Conservation (phyloP, 2,797 vertebrate species). For the Momotus momota region DNA sequence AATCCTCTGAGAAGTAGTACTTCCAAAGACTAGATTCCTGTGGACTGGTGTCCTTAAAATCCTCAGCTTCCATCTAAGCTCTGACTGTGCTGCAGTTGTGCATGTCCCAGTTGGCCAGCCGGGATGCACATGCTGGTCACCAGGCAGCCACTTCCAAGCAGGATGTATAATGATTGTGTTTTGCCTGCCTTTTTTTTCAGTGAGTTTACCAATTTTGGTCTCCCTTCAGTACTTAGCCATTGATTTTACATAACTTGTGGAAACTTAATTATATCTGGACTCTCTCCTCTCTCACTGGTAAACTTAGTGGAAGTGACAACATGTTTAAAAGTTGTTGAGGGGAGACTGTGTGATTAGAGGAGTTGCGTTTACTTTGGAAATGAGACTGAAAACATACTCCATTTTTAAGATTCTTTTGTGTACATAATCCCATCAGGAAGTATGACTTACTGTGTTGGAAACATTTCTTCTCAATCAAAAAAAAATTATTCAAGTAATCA, state of each 20-base stretch:
- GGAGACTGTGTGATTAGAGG: constrained; percentile 47
- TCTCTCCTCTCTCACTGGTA: not conserved
- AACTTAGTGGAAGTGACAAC: constrained; percentile 24
- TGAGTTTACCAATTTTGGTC: constrained; percentile 50
- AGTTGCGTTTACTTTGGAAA: constrained; percentile 32
- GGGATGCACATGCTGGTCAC: not conserved
- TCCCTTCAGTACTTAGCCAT: not conserved
- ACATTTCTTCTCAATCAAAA: not conserved
- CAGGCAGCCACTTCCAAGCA: constrained; percentile 4
- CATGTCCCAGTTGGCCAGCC: not conserved
- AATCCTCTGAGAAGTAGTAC: not conserved
- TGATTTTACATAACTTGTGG: constrained; percentile 65
- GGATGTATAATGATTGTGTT: not conserved
- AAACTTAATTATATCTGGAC: constrained; percentile 35
- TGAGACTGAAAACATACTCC: constrained; percentile 2
- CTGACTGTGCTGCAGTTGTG: not conserved
- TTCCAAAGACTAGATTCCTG: constrained; percentile 35
- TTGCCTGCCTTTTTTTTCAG: not conserved
- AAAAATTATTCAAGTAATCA: constrained; percentile 1
- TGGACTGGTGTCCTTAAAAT: constrained; percentile 43
- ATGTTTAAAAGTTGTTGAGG: constrained; percentile 43
- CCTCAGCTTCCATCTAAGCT: not conserved
- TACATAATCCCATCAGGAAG: constrained; percentile 23
- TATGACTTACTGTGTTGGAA: constrained; percentile 30
- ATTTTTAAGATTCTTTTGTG: constrained; percentile 34